phyloP scores from a whole-genome alignment of 2,113 vertebrate species.

The Telmatochromis sp. region DNA sequence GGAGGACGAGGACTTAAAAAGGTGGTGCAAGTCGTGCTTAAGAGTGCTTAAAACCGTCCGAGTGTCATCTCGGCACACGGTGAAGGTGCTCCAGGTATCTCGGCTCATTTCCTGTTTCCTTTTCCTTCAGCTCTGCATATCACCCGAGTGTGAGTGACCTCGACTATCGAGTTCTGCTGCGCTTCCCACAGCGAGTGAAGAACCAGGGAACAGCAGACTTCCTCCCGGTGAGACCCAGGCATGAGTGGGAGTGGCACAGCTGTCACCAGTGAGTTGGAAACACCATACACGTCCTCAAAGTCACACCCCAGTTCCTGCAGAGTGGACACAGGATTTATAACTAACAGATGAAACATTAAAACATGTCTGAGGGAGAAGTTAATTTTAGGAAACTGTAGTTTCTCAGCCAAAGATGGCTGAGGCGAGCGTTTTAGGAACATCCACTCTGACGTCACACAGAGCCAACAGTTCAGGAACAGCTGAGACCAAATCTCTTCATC shows the following conservation, averaged over 20 bases:
- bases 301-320: neutral
- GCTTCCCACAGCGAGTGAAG: slow-evolving; percentile 79
- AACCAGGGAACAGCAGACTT: slow-evolving; percentile 78
- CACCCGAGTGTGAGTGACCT: slow-evolving; percentile 60
- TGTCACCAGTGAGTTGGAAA: slow-evolving; percentile 73
- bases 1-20: neutral
- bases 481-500: neutral
- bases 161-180: slow-evolving; percentile 72
- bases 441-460: neutral
- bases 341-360: neutral
- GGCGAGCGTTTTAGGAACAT: neutral
- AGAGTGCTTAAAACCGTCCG: neutral
- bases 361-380: neutral
- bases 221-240: slow-evolving; percentile 73
- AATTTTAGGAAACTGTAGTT: neutral
- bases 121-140: slow-evolving; percentile 67
- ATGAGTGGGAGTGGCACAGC: slow-evolving; percentile 81
- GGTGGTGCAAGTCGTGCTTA: neutral
- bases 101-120: neutral
- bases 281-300: neutral
- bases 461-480: neutral
- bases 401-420: neutral
- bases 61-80: neutral
- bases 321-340: neutral
- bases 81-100: neutral